Percentiles rank a stretch among this genome's conserved stretches.
These are phyloP conservation scores for Ruditapes philippinarum DNA, from an alignment of 1,140 invertebrate genomes.

Conservation along the genomic window DNA sequence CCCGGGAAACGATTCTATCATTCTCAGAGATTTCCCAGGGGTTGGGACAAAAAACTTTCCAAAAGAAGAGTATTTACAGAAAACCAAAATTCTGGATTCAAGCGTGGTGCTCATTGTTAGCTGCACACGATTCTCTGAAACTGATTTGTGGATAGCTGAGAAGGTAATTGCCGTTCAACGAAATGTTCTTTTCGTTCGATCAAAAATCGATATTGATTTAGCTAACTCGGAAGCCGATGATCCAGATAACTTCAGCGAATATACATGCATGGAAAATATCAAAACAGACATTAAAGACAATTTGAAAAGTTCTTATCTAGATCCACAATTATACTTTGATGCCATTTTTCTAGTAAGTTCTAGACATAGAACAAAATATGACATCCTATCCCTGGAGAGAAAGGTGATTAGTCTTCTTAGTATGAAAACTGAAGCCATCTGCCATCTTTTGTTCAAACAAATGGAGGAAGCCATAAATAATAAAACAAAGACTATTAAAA, in stretches of 20 bases:
- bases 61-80: background rate
- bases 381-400: background rate
- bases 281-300: background rate
- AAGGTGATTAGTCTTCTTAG: background rate
- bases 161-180: background rate
- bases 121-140: background rate
- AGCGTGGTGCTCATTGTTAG: background rate
- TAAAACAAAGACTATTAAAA: background rate
- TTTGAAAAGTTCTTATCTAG: background rate
- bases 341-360: background rate
- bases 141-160: background rate
- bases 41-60: background rate
- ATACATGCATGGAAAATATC: background rate
- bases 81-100: background rate
- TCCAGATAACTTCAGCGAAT: background rate
- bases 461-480: background rate
- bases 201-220: background rate
- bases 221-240: background rate
- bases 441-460: background rate
- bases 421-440: background rate
- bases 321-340: background rate
- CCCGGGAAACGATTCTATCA: background rate
- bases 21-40: background rate
- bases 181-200: background rate
- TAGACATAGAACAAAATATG: background rate